Evolutionary conservation across 2,797 vertebrate species (phyloP).

Genomic region (Sebastes aleutianus): DNA sequence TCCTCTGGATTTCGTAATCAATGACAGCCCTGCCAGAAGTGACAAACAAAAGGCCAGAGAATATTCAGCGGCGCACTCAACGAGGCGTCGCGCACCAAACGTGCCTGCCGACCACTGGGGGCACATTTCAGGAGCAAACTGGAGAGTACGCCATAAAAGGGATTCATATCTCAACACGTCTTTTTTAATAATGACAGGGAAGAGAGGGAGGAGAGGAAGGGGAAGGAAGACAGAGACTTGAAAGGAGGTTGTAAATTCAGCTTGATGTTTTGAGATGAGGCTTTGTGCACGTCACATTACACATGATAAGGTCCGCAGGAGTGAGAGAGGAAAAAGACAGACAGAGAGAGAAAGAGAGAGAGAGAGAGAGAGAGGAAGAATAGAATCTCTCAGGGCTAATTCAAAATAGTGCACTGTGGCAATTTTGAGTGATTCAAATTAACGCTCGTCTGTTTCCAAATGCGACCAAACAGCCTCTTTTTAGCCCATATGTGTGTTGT

Average conservation of each 20-base stretch:
- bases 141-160: constrained; percentile 90
- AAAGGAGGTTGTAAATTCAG: constrained; percentile 75
- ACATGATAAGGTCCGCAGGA: constrained; percentile 51
- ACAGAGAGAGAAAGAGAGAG: constrained; percentile 20
- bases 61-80: constrained; percentile 86
- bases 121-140: constrained; percentile 90
- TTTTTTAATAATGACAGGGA: constrained; percentile 93
- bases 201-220: constrained; percentile 81
- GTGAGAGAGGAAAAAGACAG: constrained; percentile 27
- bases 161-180: constrained; percentile 95
- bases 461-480: constrained; percentile 75
- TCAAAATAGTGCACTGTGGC: constrained; percentile 67
- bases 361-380: constrained; percentile 7
- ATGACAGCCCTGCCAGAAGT: constrained; percentile 95
- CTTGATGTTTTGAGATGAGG: constrained; percentile 72
- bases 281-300: constrained; percentile 61
- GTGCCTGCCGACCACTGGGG: constrained; percentile 84
- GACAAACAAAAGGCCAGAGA: constrained; percentile 92
- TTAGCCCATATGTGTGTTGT: constrained; percentile 75
- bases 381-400: constrained; percentile 62
- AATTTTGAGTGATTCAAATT: constrained; percentile 76
- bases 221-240: constrained; percentile 72
- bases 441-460: constrained; percentile 76
- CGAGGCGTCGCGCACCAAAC: constrained; percentile 47
- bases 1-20: constrained; percentile 99